phyloP scores from a whole-genome alignment of 2,888 invertebrate genomes.

The Hymenopus coronatus region DNA sequence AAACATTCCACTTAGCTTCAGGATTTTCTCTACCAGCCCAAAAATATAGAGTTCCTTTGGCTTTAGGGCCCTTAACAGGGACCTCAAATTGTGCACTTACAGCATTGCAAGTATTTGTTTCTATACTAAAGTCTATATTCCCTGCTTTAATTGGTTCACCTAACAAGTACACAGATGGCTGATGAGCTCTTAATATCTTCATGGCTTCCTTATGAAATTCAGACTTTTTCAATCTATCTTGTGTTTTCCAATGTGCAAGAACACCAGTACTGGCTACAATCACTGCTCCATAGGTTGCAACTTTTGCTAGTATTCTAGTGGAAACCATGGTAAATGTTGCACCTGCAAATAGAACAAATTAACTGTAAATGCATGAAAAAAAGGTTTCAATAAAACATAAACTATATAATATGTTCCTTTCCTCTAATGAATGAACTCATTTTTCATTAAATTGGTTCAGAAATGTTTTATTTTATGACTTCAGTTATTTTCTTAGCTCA shows the following conservation, averaged over 20 bases:
- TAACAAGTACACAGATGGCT: constrained; percentile 61
- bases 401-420: no score
- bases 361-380: no score
- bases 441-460: no score
- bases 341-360: background rate
- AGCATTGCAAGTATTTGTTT: constrained; percentile 54
- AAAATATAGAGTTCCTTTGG: constrained; percentile 60
- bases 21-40: constrained; percentile 54
- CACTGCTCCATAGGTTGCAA: constrained; percentile 63
- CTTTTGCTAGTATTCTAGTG: constrained; percentile 58
- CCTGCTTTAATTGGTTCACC: constrained; percentile 72
- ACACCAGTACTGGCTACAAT: constrained; percentile 54
- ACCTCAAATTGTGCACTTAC: constrained; percentile 60
- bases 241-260: constrained; percentile 52
- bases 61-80: constrained; percentile 65
- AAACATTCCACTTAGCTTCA: constrained; percentile 57
- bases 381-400: no score
- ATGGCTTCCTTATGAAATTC: constrained; percentile 65
- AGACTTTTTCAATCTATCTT: constrained; percentile 55
- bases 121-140: constrained; percentile 52
- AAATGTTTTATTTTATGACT: no score
- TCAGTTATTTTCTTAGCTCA: no score
- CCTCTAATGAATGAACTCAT: no score
- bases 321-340: constrained; percentile 45
- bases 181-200: constrained; percentile 54